Percentiles rank a stretch among this genome's conserved stretches.
Conservation (phyloP, 2,797 vertebrate genomes). For the Gymnothorax reevesii region DNA sequence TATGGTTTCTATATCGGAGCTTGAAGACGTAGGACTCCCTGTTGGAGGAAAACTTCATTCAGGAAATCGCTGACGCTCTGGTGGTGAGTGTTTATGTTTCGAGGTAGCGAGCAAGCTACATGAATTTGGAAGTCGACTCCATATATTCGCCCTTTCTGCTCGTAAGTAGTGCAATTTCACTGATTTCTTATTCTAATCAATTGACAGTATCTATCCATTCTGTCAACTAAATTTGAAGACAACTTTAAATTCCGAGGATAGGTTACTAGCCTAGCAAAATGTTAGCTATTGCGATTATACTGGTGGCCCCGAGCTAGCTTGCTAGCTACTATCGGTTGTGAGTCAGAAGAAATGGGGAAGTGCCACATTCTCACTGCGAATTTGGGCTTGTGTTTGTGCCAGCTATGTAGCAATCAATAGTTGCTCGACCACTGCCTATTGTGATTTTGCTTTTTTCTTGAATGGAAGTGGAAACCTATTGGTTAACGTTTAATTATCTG, state of each 20-base stretch:
- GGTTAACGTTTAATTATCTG: neutral
- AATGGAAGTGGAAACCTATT: neutral
- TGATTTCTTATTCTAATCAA: neutral
- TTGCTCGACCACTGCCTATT: neutral
- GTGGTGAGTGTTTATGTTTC: slow-evolving; percentile 26
- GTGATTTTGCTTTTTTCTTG: neutral
- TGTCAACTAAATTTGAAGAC: neutral
- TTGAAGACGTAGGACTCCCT: slow-evolving; percentile 27
- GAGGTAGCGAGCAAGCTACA: neutral
- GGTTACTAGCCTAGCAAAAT: slow-evolving; percentile 5
- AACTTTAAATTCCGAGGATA: slow-evolving; percentile 21
- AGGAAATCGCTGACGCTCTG: slow-evolving; percentile 7
- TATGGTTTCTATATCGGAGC: slow-evolving; percentile 17
- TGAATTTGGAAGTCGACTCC: slow-evolving; percentile 13
- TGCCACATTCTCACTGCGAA: neutral
- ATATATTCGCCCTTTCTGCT: slow-evolving; percentile 8
- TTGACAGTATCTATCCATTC: neutral
- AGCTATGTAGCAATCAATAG: neutral
- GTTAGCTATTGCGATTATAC: neutral
- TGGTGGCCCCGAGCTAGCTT: neutral
- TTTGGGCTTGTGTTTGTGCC: neutral
- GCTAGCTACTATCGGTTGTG: neutral
- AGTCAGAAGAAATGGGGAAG: neutral
- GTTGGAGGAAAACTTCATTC: slow-evolving; percentile 18
- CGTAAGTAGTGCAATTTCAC: slow-evolving; percentile 14